These are phyloP conservation scores for Dysidea cf. avara DNA, from an alignment of 37 sponge, comb jelly and placozoan species.

Conservation along the genomic window DNA sequence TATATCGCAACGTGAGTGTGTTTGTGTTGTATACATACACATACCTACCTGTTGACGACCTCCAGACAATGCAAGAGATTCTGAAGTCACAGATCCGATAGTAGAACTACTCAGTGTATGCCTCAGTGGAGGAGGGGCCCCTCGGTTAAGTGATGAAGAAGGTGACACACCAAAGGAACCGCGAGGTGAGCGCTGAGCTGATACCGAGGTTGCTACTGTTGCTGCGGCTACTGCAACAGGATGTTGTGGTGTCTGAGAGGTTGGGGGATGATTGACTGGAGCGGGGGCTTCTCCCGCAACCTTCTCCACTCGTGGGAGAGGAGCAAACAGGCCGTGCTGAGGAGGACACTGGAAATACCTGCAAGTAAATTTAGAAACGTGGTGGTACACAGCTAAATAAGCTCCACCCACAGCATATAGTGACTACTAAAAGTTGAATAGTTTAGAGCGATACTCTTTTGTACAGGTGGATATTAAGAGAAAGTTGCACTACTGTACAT, in stretches of 20 bases:
- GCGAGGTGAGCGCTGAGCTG: conserved; percentile 1
- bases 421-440: too few relatives aligned
- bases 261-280: not conserved
- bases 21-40: too few relatives aligned
- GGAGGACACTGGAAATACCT: conserved; percentile 90
- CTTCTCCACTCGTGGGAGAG: conserved; percentile 75
- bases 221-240: conserved; percentile 4
- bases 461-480: too few relatives aligned
- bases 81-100: not conserved
- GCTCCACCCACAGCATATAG: too few relatives aligned
- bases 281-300: conserved; percentile 3
- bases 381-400: too few relatives aligned
- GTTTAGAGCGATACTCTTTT: too few relatives aligned
- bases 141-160: too few relatives aligned
- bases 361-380: too few relatives aligned
- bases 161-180: too few relatives aligned
- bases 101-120: not conserved
- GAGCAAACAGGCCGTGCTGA: conserved; percentile 85
- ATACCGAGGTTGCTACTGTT: not conserved
- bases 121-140: not conserved
- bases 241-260: conserved; percentile 16
- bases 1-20: too few relatives aligned
- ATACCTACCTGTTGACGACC: not conserved
- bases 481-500: too few relatives aligned
- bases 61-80: not conserved